A percentile compares a stretch with the other conserved stretches of the same genome.
These are phyloP conservation scores for Scophthalmus maximus DNA, from an alignment of 2,113 vertebrate species.

Conservation along the genomic window DNA sequence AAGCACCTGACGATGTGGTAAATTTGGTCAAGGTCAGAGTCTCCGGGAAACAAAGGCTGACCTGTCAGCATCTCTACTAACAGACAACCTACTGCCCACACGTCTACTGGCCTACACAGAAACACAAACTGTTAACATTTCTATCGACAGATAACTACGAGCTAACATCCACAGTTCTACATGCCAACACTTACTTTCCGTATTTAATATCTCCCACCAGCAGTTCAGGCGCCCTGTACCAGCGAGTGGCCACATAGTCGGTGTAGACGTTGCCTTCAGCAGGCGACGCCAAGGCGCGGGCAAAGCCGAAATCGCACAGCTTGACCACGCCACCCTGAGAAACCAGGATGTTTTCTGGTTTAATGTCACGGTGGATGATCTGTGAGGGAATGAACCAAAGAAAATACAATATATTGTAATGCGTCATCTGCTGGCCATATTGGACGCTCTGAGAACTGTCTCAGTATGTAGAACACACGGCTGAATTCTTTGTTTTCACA, in stretches of 20 bases:
- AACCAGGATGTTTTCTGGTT: constrained; percentile 95
- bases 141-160: not conserved
- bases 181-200: constrained; percentile 83
- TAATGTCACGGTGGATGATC: constrained; percentile 94
- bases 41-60: constrained; percentile 90
- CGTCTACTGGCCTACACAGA: constrained; percentile 87
- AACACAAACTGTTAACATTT: constrained; percentile 22
- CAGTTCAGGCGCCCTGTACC: constrained; percentile 94
- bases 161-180: not conserved
- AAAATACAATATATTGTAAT: not conserved
- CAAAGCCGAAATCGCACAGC: constrained; percentile 94
- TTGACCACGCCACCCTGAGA: constrained; percentile 90
- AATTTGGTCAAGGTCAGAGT: constrained; percentile 94
- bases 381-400: constrained; percentile 51
- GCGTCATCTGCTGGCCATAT: not conserved
- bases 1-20: constrained; percentile 88
- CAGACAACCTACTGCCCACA: constrained; percentile 92
- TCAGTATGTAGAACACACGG: too few species aligned
- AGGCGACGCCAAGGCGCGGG: constrained; percentile 83
- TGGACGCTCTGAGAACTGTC: too few species aligned
- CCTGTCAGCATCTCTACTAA: constrained; percentile 90
- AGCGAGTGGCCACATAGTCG: constrained; percentile 91
- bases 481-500: constrained; percentile 85
- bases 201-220: constrained; percentile 92
- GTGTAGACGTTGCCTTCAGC: constrained; percentile 88